Percentiles rank a stretch among this genome's conserved stretches.
These are phyloP conservation scores for Callocephalon fimbriatum DNA, from an alignment of 2,113 vertebrate genomes.

Conservation along the genomic window DNA sequence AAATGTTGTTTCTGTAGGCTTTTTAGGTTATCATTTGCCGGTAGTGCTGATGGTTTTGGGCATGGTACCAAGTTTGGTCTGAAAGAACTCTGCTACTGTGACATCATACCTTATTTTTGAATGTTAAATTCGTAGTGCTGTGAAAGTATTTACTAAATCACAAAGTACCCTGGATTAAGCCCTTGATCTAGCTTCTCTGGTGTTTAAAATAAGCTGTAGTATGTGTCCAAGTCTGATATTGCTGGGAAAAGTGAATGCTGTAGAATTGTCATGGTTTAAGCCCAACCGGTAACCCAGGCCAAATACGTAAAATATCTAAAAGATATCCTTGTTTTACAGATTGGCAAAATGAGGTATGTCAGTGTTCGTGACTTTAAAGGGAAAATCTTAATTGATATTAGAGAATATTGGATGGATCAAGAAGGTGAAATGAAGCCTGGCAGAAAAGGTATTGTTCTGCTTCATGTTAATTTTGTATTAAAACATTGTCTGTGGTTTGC, in stretches of 20 bases:
- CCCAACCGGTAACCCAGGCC: too few species aligned
- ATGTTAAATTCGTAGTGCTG: background rate
- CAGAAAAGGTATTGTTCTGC: constrained; percentile 87
- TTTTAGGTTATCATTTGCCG: background rate
- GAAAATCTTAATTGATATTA: constrained; percentile 94
- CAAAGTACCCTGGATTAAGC: background rate
- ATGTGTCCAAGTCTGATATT: background rate
- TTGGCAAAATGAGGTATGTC: constrained; percentile 96
- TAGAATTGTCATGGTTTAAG: too few species aligned
- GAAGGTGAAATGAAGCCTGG: constrained; percentile 98
- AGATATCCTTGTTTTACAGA: constrained; percentile 77
- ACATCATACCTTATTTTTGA: background rate
- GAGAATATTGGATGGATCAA: constrained; percentile 96
- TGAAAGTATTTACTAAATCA: background rate
- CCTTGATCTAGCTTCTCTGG: background rate
- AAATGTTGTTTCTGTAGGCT: background rate
- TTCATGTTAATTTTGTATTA: background rate
- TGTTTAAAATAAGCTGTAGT: background rate
- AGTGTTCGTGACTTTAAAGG: constrained; percentile 97
- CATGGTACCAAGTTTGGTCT: background rate
- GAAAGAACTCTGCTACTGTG: background rate
- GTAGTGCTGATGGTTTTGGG: background rate
- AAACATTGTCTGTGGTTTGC: background rate
- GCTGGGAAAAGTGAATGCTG: background rate
- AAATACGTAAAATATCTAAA: background rate